These are phyloP conservation scores for Pollenia labialis DNA, from an alignment of 2,888 invertebrate genomes.

Conservation along the genomic window DNA sequence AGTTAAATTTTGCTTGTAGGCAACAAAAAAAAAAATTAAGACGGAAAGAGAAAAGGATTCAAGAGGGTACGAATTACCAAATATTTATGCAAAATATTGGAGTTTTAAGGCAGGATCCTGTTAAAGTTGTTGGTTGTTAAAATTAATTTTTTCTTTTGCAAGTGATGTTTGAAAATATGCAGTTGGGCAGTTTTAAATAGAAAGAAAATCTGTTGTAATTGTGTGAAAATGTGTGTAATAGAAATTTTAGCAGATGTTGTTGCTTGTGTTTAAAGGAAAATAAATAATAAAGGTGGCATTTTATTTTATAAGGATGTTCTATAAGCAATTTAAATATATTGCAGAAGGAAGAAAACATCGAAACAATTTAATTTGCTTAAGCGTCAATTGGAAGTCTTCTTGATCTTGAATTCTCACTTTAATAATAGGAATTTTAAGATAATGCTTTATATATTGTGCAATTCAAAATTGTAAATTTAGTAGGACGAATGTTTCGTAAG, in stretches of 20 bases:
- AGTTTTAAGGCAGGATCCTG: neutral
- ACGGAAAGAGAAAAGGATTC: neutral
- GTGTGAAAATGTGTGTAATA: neutral
- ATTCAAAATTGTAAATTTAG: too few species aligned
- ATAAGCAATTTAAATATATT: too few species aligned
- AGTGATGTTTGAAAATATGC: neutral
- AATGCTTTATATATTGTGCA: too few species aligned
- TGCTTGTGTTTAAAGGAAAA: too few species aligned
- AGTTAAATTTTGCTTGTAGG: constrained; percentile 28
- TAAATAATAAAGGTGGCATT: too few species aligned
- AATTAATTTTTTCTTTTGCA: neutral
- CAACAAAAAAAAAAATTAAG: neutral
- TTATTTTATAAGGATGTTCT: too few species aligned
- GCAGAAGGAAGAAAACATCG: too few species aligned
- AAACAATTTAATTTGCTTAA: too few species aligned
- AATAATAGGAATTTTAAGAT: too few species aligned
- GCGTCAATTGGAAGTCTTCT: too few species aligned
- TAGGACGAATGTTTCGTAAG: too few species aligned
- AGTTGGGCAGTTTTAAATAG: neutral
- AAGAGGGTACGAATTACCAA: constrained; percentile 11
- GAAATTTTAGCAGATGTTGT: neutral
- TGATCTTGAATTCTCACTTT: too few species aligned
- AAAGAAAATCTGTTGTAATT: neutral
- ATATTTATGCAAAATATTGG: constrained; percentile 37
- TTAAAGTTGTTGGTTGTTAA: neutral